Percentiles rank a stretch among this genome's conserved stretches.
Conservation (phyloP, 2,113 vertebrate species). For the Scortum barcoo region DNA sequence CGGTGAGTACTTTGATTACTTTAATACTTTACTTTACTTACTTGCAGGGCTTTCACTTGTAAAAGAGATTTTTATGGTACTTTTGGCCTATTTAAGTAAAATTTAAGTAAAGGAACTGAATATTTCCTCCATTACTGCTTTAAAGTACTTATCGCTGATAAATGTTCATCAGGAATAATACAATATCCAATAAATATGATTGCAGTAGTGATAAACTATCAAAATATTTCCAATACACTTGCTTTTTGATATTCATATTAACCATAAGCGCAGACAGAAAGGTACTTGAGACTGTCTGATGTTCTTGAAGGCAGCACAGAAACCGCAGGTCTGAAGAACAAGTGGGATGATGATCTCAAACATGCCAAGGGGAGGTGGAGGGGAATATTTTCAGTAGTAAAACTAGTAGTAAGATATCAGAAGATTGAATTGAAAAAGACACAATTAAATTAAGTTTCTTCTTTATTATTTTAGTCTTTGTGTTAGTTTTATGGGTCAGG, state of each 20-base stretch:
- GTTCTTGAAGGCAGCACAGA: constrained; percentile 29
- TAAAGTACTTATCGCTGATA: background rate
- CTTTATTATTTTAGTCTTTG: no score
- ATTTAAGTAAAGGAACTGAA: no score
- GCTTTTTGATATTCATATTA: background rate
- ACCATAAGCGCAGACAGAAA: no score
- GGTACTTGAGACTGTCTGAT: background rate
- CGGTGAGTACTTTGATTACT: no score
- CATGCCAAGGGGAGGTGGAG: background rate
- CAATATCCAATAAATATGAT: background rate
- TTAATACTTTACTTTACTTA: no score
- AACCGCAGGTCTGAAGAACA: constrained; percentile 1
- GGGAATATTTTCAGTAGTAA: background rate
- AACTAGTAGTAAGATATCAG: background rate
- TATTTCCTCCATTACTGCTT: no score
- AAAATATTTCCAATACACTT: background rate
- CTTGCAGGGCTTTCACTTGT: no score
- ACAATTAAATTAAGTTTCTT: no score
- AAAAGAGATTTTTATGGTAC: no score
- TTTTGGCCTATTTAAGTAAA: no score
- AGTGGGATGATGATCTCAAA: constrained; percentile 1
- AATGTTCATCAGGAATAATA: background rate
- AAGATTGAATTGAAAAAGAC: background rate
- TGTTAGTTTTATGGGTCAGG: constrained; percentile 19
- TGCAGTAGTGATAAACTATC: background rate